These are phyloP conservation scores for Platygyra sinensis DNA, from an alignment of 64 coral and sea anemone species.

Conservation along the genomic window DNA sequence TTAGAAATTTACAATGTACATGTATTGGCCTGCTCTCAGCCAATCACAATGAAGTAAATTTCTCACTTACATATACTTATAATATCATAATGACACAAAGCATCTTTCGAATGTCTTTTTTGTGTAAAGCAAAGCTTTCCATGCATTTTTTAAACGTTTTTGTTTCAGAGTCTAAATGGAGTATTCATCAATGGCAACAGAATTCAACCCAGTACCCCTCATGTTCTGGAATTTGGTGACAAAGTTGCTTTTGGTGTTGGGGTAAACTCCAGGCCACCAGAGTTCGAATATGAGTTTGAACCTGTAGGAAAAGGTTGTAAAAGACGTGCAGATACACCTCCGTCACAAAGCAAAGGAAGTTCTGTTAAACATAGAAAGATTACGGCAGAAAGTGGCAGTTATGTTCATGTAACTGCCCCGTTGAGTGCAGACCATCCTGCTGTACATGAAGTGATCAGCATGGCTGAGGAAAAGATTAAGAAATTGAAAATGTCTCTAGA, in stretches of 20 bases:
- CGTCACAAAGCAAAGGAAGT: constrained; percentile 23
- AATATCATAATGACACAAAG: too few relatives aligned
- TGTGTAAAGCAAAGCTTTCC: too few relatives aligned
- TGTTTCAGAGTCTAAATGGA: constrained; percentile 94
- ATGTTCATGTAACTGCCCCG: constrained; percentile 21
- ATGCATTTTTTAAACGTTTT: background rate
- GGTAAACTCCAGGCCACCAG: constrained; percentile 79
- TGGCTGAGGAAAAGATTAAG: constrained; percentile 88
- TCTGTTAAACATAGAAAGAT: constrained; percentile 62
- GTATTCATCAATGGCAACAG: constrained; percentile 88
- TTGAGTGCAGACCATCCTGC: background rate
- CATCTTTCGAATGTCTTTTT: too few relatives aligned
- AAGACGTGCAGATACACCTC: constrained; percentile 56
- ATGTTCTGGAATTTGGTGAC: constrained; percentile 74
- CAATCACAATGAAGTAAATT: too few relatives aligned
- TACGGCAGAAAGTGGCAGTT: constrained; percentile 65
- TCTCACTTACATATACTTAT: too few relatives aligned
- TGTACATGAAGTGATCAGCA: constrained; percentile 71
- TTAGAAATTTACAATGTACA: too few relatives aligned
- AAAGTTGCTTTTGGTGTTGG: constrained; percentile 88
- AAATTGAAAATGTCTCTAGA: constrained; percentile 66
- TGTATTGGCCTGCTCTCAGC: too few relatives aligned
- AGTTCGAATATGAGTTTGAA: constrained; percentile 98
- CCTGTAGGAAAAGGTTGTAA: constrained; percentile 61
- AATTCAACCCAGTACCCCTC: constrained; percentile 58